These are phyloP conservation scores for Rhodinocichla rosea DNA, from an alignment of 2,113 vertebrate species.

Conservation along the genomic window DNA sequence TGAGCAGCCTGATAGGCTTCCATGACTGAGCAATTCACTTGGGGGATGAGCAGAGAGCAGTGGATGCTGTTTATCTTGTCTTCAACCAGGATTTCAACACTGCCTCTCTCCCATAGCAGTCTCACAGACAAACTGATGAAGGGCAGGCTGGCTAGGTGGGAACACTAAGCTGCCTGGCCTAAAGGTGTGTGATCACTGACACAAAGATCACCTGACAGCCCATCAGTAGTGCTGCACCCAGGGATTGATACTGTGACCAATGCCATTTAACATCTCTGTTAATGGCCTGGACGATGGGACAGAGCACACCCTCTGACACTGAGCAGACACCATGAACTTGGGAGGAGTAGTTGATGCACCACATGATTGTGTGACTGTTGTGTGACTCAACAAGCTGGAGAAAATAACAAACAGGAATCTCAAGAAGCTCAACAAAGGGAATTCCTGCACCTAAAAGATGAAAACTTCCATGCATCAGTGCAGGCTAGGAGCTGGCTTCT, in stretches of 20 bases:
- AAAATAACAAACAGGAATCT: not conserved
- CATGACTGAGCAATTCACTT: not conserved
- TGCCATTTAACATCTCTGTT: not conserved
- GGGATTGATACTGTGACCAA: not conserved
- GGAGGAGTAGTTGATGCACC: not conserved
- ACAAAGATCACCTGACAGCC: not conserved
- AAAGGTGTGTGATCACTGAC: not conserved
- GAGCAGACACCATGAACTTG: not conserved
- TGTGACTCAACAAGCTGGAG: not conserved
- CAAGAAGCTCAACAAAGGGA: not conserved
- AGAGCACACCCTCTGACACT: not conserved
- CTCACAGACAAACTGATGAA: not conserved
- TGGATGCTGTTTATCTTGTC: not conserved
- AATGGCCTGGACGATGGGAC: accelerated
- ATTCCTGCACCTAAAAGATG: not conserved
- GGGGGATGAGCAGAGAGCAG: not conserved
- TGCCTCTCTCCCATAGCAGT: not conserved
- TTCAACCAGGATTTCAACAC: not conserved
- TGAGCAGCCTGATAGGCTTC: not conserved
- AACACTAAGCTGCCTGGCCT: not conserved
- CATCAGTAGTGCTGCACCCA: not conserved
- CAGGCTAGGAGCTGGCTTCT: not conserved
- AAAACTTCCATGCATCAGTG: not conserved
- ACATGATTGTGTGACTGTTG: not conserved
- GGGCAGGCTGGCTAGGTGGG: not conserved